Evolutionary conservation across 2,113 vertebrate species (phyloP).

Genomic region (Nycticorax nycticorax): DNA sequence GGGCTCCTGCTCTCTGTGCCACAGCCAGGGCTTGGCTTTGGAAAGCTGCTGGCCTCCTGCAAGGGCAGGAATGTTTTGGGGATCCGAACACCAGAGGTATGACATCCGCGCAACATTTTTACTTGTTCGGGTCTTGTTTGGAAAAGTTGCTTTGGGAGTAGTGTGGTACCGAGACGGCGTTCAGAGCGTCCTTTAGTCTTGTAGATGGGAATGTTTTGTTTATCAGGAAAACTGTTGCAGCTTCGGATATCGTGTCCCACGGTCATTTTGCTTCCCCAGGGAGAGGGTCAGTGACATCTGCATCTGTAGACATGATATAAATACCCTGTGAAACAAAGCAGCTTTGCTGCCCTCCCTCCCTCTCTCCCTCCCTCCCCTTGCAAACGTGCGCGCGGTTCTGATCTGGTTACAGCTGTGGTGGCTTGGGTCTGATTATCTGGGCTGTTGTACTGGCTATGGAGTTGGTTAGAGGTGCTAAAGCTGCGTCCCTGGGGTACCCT

Average conservation of each 20-base stretch:
- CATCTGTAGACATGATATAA: not conserved
- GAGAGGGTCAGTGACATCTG: not conserved
- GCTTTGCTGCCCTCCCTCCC: not conserved
- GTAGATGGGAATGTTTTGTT: not conserved
- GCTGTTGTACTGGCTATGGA: not conserved
- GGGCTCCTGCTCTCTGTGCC: not conserved
- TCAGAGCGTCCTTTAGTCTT: not conserved
- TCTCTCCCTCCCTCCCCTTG: not conserved
- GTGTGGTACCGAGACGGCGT: not conserved
- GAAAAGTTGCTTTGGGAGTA: not conserved
- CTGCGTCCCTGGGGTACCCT: not conserved
- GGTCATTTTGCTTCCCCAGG: not conserved
- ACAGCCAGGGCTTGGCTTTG: not conserved
- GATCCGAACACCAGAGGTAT: not conserved
- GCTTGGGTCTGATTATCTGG: not conserved
- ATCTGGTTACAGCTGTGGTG: not conserved
- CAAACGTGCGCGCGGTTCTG: rapidly evolving
- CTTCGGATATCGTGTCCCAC: not conserved
- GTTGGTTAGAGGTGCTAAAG: not conserved
- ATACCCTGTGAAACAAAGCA: not conserved
- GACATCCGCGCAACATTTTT: not conserved
- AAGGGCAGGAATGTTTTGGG: not conserved
- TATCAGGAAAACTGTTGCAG: not conserved
- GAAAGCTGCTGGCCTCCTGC: not conserved
- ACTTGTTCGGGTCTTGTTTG: not conserved